Conservation (phyloP, 2,888 invertebrate species). For the Tinea pellionella region DNA sequence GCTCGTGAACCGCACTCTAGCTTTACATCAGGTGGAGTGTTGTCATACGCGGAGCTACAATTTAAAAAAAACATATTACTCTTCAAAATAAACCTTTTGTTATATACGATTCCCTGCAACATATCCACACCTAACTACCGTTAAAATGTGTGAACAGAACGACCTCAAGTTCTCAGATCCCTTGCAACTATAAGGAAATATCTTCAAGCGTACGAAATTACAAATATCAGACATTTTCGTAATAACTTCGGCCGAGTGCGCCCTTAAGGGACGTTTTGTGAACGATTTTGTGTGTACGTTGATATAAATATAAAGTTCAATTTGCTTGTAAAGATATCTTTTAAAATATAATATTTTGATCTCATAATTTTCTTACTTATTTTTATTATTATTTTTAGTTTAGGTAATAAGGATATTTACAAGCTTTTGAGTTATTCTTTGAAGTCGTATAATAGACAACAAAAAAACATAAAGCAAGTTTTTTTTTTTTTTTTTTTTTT, state of each 20-base stretch:
- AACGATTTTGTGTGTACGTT: not conserved
- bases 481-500: too few relatives aligned
- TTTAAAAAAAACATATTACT: too few relatives aligned
- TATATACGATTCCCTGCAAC: not conserved
- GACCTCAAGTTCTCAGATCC: not conserved
- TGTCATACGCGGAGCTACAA: too few relatives aligned
- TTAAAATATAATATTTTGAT: not conserved
- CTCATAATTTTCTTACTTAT: too few relatives aligned
- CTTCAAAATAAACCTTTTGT: too few relatives aligned
- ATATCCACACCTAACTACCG: not conserved
- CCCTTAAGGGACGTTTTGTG: not conserved
- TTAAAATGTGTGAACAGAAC: slow-evolving; percentile 5
- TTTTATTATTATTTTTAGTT: too few relatives aligned
- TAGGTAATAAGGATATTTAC: too few relatives aligned
- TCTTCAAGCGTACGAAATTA: slow-evolving; percentile 9
- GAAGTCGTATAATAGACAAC: too few relatives aligned
- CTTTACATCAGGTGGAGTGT: too few relatives aligned
- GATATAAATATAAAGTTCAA: not conserved
- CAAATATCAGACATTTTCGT: slow-evolving; percentile 14
- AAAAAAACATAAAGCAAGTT: too few relatives aligned
- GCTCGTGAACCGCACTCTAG: too few relatives aligned
- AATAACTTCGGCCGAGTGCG: not conserved
- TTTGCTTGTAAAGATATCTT: not conserved
- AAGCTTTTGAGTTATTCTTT: too few relatives aligned
- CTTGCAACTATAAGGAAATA: slow-evolving; percentile 5